phyloP scores from a whole-genome alignment of 2,797 vertebrate species.

The Agapornis canus region DNA sequence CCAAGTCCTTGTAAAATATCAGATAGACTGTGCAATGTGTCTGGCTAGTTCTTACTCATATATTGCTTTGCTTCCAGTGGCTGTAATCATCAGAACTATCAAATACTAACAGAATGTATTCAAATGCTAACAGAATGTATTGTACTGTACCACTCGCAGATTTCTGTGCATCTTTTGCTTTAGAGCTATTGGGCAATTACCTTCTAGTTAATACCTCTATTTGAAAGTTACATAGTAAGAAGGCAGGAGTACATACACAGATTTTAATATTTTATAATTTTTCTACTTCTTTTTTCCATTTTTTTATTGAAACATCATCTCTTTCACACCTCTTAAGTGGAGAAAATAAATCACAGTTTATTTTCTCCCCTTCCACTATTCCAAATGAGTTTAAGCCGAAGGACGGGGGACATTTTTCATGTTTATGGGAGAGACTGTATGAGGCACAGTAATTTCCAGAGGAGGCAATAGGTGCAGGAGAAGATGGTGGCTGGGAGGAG shows the following conservation, averaged over 20 bases:
- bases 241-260: neutral
- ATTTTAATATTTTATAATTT: neutral
- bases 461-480: neutral
- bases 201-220: neutral
- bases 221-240: neutral
- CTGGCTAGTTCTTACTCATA: no score
- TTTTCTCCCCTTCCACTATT: neutral
- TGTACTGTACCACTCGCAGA: neutral
- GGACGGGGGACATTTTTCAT: neutral
- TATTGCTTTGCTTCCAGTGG: neutral
- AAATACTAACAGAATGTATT: neutral
- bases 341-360: neutral
- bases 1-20: neutral
- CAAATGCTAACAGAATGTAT: neutral
- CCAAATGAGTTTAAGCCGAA: neutral
- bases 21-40: neutral
- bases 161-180: neutral
- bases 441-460: neutral
- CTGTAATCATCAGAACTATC: neutral
- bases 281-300: neutral
- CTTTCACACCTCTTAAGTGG: neutral
- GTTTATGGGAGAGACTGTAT: neutral
- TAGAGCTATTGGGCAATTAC: neutral
- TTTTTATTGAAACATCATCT: neutral
- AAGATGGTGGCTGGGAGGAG: fast-evolving